Conservation (phyloP, 2,113 vertebrate species). For the Eurypyga helias region DNA sequence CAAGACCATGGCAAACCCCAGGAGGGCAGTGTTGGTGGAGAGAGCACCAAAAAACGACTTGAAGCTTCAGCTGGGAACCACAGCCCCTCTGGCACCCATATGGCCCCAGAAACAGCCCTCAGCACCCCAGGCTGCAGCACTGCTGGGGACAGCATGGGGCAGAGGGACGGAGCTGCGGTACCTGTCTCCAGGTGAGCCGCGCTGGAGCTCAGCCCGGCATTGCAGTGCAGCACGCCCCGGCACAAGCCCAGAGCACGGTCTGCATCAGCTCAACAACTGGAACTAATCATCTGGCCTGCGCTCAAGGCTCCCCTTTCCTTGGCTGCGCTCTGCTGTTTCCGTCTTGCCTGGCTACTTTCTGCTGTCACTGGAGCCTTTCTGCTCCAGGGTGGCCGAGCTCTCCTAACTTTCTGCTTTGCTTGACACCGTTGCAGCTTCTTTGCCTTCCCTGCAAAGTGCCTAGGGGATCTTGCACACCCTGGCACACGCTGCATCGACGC, state of each 20-base stretch:
- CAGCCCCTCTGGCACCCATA: rapidly evolving
- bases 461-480: not conserved
- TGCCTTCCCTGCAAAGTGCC: not conserved
- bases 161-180: rapidly evolving
- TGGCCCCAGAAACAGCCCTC: not conserved
- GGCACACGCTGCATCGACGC: rapidly evolving
- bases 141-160: rapidly evolving
- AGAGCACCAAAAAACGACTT: not conserved
- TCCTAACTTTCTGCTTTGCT: not conserved
- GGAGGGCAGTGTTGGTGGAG: not conserved
- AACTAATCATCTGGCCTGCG: not conserved
- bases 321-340: not conserved
- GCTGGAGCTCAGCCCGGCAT: not conserved
- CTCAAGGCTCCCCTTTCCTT: not conserved
- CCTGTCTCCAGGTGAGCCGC: not conserved
- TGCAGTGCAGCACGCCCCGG: rapidly evolving
- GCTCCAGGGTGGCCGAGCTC: not conserved
- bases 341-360: not conserved
- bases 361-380: not conserved
- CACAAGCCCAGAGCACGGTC: rapidly evolving
- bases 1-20: not conserved
- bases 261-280: not conserved
- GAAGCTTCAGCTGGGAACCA: not conserved
- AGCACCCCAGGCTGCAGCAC: rapidly evolving
- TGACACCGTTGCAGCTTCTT: not conserved